Evolutionary conservation across 2,888 invertebrate genomes (phyloP).

Genomic region (Torymus auratus): DNA sequence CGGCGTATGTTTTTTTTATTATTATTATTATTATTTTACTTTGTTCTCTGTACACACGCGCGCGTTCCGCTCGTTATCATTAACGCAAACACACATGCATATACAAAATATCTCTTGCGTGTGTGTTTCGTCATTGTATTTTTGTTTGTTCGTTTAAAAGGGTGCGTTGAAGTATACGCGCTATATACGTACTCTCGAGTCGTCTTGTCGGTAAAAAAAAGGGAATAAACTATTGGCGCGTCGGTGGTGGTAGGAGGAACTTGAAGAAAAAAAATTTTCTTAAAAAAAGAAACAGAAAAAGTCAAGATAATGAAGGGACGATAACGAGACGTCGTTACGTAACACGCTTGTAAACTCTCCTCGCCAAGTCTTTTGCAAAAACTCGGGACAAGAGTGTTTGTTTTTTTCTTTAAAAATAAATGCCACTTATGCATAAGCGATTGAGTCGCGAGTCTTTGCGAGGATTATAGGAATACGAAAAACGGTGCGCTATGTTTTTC

Average conservation of each 20-base stretch:
- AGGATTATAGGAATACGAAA: too few relatives aligned
- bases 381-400: too few relatives aligned
- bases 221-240: not conserved
- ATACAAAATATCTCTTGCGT: constrained; percentile 40
- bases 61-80: constrained; percentile 2
- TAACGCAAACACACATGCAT: constrained; percentile 11
- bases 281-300: not conserved
- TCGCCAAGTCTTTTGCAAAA: too few relatives aligned
- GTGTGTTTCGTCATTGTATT: constrained; percentile 4
- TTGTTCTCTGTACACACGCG: not conserved
- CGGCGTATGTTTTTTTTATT: constrained; percentile 20
- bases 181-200: not conserved
- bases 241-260: not conserved
- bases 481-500: too few relatives aligned
- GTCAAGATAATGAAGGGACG: not conserved
- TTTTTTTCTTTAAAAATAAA: constrained; percentile 37
- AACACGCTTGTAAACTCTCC: not conserved
- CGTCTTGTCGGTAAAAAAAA: constrained; percentile 35
- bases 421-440: constrained; percentile 36
- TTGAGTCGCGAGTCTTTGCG: constrained; percentile 5
- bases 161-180: constrained; percentile 8
- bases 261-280: not conserved
- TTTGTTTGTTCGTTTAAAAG: constrained; percentile 24
- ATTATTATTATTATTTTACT: constrained; percentile 36
- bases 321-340: constrained; percentile 17